These are phyloP conservation scores for Piaya cayana DNA, from an alignment of 2,113 vertebrate genomes.

Conservation along the genomic window DNA sequence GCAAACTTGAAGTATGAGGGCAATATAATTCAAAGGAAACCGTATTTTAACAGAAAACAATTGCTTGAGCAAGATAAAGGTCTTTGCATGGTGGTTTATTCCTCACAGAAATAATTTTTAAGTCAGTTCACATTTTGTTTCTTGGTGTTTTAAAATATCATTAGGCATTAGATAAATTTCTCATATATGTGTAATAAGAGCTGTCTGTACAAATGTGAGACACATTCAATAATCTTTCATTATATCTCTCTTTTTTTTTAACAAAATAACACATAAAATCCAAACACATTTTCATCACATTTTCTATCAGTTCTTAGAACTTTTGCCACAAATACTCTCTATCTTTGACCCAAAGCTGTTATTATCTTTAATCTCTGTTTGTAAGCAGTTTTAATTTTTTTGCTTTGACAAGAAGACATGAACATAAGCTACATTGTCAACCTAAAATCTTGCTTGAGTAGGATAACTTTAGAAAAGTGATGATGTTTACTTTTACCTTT, in stretches of 20 bases:
- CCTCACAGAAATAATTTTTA: neutral
- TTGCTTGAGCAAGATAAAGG: neutral
- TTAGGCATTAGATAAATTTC: neutral
- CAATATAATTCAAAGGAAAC: neutral
- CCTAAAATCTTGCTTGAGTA: neutral
- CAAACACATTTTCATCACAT: neutral
- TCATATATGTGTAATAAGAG: neutral
- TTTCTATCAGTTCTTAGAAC: neutral
- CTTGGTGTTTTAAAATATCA: neutral
- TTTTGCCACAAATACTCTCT: neutral
- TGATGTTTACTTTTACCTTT: neutral
- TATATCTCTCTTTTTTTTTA: neutral
- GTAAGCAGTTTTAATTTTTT: neutral
- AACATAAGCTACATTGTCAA: neutral
- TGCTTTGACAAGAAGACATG: neutral
- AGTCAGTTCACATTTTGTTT: neutral
- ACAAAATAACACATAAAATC: neutral
- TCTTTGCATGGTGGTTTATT: neutral
- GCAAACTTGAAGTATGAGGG: neutral
- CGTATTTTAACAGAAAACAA: neutral
- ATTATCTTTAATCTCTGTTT: neutral
- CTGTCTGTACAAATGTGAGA: neutral
- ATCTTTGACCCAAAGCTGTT: neutral
- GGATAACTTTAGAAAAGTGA: neutral
- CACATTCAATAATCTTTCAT: neutral